A percentile compares a stretch with the other conserved stretches of the same genome.
phyloP scores from a whole-genome alignment of 1,140 invertebrate genomes.

The Mylabris phalerata region DNA sequence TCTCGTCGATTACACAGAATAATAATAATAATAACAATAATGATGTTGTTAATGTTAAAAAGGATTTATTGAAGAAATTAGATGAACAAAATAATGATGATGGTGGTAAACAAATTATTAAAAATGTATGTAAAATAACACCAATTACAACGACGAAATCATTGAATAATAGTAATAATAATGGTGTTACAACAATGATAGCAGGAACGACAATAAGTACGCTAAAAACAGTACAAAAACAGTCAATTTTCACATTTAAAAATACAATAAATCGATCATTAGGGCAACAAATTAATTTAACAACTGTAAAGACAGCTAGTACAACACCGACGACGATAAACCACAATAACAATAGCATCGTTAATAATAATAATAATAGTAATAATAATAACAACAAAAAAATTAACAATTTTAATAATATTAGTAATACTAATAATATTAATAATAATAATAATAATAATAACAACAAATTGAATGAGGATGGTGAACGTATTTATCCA shows the following conservation, averaged over 20 bases:
- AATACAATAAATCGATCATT: too few relatives aligned
- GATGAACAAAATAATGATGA: slow-evolving; percentile 36
- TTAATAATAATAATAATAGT: slow-evolving; percentile 33
- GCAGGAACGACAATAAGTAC: too few relatives aligned
- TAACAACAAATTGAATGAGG: slow-evolving; percentile 47
- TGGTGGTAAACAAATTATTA: slow-evolving; percentile 39
- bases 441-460: slow-evolving; percentile 46
- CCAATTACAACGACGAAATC: slow-evolving; percentile 33
- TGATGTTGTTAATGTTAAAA: slow-evolving; percentile 25
- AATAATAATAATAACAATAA: slow-evolving; percentile 10
- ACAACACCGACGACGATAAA: slow-evolving; percentile 29
- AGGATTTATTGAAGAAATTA: slow-evolving; percentile 37
- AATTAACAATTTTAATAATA: slow-evolving; percentile 33
- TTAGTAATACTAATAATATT: slow-evolving; percentile 45
- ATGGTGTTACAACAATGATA: too few relatives aligned
- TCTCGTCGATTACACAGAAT: slow-evolving; percentile 44
- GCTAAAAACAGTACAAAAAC: too few relatives aligned
- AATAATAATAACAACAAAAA: slow-evolving; percentile 24
- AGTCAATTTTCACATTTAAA: too few relatives aligned
- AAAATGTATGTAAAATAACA: slow-evolving; percentile 37
- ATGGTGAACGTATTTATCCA: slow-evolving; percentile 69
- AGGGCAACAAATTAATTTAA: too few relatives aligned
- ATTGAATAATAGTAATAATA: too few relatives aligned
- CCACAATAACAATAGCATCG: slow-evolving; percentile 30
- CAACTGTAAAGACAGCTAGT: slow-evolving; percentile 27